phyloP scores from a whole-genome alignment of 2,113 vertebrate species.

The Patagioenas fasciata region DNA sequence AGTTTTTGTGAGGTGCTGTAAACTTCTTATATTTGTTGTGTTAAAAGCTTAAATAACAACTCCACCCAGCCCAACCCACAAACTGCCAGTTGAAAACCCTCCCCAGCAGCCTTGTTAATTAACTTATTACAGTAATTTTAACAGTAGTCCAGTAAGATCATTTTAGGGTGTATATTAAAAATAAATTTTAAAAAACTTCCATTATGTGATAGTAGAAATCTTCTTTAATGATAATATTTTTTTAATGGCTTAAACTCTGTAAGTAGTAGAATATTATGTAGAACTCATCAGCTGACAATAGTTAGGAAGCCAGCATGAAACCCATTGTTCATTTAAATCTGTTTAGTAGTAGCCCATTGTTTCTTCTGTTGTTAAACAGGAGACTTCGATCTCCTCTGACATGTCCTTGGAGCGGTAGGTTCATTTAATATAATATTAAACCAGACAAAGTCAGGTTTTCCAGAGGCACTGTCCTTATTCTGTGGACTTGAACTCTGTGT shows the following conservation, averaged over 20 bases:
- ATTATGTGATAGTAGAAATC: not conserved
- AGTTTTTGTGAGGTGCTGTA: not conserved
- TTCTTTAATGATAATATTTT: not conserved
- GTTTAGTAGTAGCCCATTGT: not conserved
- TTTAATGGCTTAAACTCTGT: not conserved
- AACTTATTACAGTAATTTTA: fast-evolving
- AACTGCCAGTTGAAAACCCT: not conserved
- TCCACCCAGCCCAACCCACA: too few relatives aligned
- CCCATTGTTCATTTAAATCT: not conserved
- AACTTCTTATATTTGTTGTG: not conserved
- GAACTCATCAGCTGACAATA: not conserved
- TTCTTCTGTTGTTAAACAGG: not conserved
- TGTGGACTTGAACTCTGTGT: not conserved
- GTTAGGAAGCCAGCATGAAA: not conserved
- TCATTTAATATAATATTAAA: not conserved
- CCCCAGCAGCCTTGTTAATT: not conserved
- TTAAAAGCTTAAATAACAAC: not conserved
- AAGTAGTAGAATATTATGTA: not conserved
- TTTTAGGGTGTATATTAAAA: not conserved
- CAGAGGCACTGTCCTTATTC: not conserved
- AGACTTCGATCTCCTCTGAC: not conserved
- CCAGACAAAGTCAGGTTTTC: not conserved
- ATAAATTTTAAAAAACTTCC: not conserved
- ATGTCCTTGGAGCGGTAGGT: not conserved
- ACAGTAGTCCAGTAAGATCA: not conserved